Evolutionary conservation across 2,888 invertebrate genomes (phyloP).

Genomic region (Molanna angustata): DNA sequence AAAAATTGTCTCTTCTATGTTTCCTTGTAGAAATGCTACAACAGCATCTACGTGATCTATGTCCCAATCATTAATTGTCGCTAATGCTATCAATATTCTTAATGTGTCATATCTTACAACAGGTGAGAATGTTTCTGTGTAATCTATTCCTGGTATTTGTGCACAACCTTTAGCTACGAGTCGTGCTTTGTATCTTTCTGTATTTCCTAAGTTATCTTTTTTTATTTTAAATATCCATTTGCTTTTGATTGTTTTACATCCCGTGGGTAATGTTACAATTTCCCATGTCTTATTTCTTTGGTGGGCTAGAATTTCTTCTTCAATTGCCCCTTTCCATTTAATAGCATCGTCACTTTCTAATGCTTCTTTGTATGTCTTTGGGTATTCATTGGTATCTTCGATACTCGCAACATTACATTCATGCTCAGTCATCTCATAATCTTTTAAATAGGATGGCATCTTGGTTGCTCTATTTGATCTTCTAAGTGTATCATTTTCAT

Average conservation of each 20-base stretch:
- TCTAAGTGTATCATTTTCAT: neutral
- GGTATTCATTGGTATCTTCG: no score
- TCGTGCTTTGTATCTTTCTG: constrained; percentile 3
- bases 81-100: constrained; percentile 1
- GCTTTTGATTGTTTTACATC: neutral
- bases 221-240: constrained; percentile 6
- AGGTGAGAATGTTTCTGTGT: constrained; percentile 6
- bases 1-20: constrained; percentile 1
- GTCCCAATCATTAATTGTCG: constrained; percentile 2
- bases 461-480: neutral
- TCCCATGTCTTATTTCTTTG: neutral
- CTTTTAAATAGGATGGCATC: neutral
- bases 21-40: constrained; percentile 2
- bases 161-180: constrained; percentile 5
- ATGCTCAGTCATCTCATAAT: neutral
- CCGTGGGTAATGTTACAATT: neutral
- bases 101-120: constrained; percentile 1
- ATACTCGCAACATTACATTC: constrained; percentile 1
- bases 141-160: neutral
- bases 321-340: constrained; percentile 5
- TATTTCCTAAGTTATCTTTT: neutral
- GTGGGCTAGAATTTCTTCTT: neutral
- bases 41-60: constrained; percentile 3
- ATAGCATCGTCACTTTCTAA: neutral
- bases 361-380: neutral